phyloP scores from a whole-genome alignment of 2,113 vertebrate genomes.

The Trogon surrucura region DNA sequence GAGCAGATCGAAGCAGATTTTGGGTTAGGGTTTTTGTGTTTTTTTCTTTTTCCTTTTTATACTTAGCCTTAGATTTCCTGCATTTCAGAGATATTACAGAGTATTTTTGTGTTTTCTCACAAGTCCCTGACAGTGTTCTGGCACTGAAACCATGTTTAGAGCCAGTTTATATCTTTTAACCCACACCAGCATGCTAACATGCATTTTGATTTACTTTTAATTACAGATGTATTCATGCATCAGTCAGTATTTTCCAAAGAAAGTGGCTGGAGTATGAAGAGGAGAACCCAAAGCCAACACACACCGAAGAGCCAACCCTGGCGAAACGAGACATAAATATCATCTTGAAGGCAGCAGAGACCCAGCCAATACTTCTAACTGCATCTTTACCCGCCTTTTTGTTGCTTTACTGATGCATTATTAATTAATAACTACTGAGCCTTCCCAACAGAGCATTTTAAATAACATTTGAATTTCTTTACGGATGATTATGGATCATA shows the following conservation, averaged over 20 bases:
- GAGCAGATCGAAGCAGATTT: neutral
- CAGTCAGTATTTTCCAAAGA: neutral
- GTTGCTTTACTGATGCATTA: conserved; percentile 63
- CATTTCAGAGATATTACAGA: neutral
- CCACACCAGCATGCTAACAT: neutral
- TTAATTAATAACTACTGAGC: conserved; percentile 70
- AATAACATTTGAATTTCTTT: conserved; percentile 66
- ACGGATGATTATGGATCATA: conserved; percentile 28
- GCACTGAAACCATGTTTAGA: neutral
- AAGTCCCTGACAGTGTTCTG: neutral
- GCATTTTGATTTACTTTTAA: neutral
- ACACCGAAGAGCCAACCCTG: neutral
- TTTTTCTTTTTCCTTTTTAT: neutral
- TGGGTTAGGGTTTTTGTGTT: no score
- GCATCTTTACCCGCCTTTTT: conserved; percentile 35
- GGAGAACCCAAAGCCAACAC: neutral
- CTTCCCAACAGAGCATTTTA: conserved; percentile 63
- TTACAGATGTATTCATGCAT: neutral
- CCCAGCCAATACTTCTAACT: neutral
- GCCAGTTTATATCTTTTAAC: neutral
- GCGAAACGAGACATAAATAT: neutral
- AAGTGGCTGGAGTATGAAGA: neutral
- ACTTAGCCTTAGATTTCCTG: neutral
- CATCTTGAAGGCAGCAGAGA: conserved; percentile 36
- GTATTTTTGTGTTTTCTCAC: neutral